phyloP scores from a whole-genome alignment of 2,113 vertebrate species.

The Plecturocebus donacophilus region DNA sequence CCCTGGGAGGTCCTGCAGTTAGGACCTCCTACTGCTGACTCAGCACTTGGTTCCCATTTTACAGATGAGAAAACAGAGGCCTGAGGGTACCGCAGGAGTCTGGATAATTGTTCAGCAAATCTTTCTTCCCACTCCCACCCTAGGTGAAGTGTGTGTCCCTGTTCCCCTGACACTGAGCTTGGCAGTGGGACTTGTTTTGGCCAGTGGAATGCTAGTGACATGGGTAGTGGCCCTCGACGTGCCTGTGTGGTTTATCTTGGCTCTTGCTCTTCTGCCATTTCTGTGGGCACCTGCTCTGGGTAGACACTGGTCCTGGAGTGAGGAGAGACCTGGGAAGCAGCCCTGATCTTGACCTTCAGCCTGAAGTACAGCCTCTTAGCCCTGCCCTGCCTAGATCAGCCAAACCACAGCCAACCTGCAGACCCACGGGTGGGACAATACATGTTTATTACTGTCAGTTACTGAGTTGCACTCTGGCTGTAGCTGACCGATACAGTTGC shows the following conservation, averaged over 20 bases:
- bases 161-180: background rate
- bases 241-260: background rate
- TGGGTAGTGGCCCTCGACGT: background rate
- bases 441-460: background rate
- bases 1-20: background rate
- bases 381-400: background rate
- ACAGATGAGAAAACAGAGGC: background rate
- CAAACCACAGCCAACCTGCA: background rate
- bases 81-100: background rate
- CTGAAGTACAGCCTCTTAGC: background rate
- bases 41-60: background rate
- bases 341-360: background rate
- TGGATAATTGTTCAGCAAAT: background rate
- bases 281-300: background rate
- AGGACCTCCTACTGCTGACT: background rate
- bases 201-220: rapidly evolving
- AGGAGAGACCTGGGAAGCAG: background rate
- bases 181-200: background rate
- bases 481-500: background rate
- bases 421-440: rapidly evolving
- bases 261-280: background rate
- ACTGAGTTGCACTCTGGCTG: rapidly evolving
- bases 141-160: background rate
- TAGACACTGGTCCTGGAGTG: background rate
- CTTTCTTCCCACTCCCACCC: background rate